phyloP scores from a whole-genome alignment of 2,888 invertebrate genomes.

The Galerucella nymphaeae region DNA sequence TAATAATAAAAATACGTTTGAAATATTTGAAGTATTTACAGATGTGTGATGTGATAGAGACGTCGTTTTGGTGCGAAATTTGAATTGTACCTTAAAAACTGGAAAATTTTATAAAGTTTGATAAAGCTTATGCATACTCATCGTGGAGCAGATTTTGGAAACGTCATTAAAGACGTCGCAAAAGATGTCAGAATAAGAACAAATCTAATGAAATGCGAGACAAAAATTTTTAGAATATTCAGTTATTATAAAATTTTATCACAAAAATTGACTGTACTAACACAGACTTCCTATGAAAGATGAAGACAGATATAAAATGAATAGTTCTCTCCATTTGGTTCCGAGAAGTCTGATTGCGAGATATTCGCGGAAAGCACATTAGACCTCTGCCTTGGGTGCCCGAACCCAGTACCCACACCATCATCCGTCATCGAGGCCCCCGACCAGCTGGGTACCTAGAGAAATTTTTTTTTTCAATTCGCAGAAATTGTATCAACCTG shows the following conservation, averaged over 20 bases:
- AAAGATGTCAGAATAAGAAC: no score
- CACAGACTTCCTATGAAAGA: constrained; percentile 25
- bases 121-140: no score
- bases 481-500: neutral
- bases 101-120: no score
- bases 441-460: constrained; percentile 20
- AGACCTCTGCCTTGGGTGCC: constrained; percentile 23
- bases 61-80: no score
- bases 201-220: no score
- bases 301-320: constrained; percentile 31
- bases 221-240: neutral
- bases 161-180: no score
- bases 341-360: constrained; percentile 61
- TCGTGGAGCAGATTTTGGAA: no score
- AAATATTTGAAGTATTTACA: no score
- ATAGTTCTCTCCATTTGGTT: constrained; percentile 48
- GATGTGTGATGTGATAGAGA: no score
- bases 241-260: neutral
- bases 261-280: constrained; percentile 19
- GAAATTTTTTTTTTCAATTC: constrained; percentile 12
- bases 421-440: constrained; percentile 10
- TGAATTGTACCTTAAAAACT: no score
- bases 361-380: constrained; percentile 56
- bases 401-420: constrained; percentile 10
- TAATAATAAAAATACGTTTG: no score